These are phyloP conservation scores for Argyresthia goedartella DNA, from an alignment of 2,888 invertebrate genomes.

Conservation along the genomic window DNA sequence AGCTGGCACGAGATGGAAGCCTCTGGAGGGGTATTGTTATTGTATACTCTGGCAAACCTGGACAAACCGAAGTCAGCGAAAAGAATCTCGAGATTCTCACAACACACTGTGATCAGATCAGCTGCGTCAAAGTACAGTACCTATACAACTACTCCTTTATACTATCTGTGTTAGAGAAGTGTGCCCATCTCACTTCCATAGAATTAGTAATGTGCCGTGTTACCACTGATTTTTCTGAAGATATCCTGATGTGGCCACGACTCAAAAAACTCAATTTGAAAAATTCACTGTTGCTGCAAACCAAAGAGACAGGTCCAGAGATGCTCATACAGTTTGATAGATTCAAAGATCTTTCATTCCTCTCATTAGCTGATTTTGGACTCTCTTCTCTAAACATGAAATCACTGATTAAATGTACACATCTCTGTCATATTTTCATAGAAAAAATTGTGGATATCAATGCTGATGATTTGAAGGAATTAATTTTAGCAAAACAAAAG, in stretches of 20 bases:
- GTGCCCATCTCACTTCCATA: constrained; percentile 40
- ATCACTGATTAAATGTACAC: constrained; percentile 35
- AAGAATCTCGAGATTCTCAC: constrained; percentile 35
- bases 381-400: constrained; percentile 39
- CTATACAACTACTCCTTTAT: constrained; percentile 41
- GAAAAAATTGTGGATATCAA: constrained; percentile 49
- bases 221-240: constrained; percentile 37
- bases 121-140: constrained; percentile 46
- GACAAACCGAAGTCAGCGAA: constrained; percentile 38
- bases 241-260: constrained; percentile 39
- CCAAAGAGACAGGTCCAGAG: constrained; percentile 18
- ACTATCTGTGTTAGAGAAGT: constrained; percentile 35
- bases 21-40: constrained; percentile 43
- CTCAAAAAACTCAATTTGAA: constrained; percentile 46
- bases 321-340: constrained; percentile 38
- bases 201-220: constrained; percentile 58
- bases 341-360: constrained; percentile 37
- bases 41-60: constrained; percentile 47
- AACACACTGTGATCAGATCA: constrained; percentile 37
- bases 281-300: constrained; percentile 40
- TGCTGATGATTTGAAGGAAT: constrained; percentile 33
- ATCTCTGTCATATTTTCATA: constrained; percentile 47
- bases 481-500: constrained; percentile 36
- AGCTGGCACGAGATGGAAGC: constrained; percentile 32
- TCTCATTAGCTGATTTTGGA: constrained; percentile 54